Conservation (phyloP, 2,113 vertebrate species). For the Oncorhynchus keta region DNA sequence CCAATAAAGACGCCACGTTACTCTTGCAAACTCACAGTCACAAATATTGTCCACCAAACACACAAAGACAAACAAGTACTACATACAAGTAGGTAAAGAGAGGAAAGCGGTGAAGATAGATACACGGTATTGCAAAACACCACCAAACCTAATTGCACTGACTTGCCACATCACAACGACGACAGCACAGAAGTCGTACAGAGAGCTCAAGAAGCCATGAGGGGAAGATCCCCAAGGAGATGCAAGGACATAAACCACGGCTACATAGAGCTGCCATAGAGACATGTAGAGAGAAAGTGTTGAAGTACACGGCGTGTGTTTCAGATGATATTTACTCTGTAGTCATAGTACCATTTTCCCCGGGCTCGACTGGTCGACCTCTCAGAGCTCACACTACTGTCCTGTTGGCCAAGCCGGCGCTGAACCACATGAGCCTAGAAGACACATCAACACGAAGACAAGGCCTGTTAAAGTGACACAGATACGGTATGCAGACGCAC, state of each 20-base stretch:
- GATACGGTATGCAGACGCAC: conserved; percentile 11
- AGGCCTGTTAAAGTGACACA: conserved; percentile 26
- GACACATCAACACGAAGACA: conserved; percentile 39
- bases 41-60: neutral
- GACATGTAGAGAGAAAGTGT: conserved; percentile 14
- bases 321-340: conserved; percentile 53
- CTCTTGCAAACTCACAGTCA: neutral
- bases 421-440: conserved; percentile 49
- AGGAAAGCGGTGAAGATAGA: neutral
- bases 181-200: neutral
- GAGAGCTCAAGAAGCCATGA: neutral
- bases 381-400: conserved; percentile 44
- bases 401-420: conserved; percentile 46
- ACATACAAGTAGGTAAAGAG: neutral
- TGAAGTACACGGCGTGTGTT: conserved; percentile 18
- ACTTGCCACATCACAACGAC: conserved; percentile 7
- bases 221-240: conserved; percentile 4
- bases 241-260: conserved; percentile 5
- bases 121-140: neutral
- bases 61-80: neutral
- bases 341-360: conserved; percentile 48
- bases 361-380: conserved; percentile 16
- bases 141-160: neutral
- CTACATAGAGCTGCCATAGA: conserved; percentile 11
- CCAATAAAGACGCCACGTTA: neutral